Percentiles rank a stretch among this genome's conserved stretches.
phyloP scores from a whole-genome alignment of 2,888 invertebrate genomes.

The Agrilus biguttatus region DNA sequence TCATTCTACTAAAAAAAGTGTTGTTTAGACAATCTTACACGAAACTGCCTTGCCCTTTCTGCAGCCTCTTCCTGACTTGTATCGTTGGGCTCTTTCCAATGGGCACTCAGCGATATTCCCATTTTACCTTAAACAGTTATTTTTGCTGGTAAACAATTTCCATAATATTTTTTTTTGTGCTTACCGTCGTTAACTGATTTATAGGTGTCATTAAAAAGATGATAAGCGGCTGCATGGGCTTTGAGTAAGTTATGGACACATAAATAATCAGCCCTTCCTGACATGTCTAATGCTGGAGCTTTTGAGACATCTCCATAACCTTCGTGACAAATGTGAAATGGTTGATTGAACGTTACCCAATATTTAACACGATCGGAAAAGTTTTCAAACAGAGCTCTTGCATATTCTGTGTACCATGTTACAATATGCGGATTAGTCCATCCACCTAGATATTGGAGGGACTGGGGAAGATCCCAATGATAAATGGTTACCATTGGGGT shows the following conservation, averaged over 20 bases:
- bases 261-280: constrained; percentile 42
- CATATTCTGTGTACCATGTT: constrained; percentile 41
- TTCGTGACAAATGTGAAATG: constrained; percentile 19
- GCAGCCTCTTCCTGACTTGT: constrained; percentile 38
- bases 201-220: constrained; percentile 38
- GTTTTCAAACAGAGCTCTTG: constrained; percentile 30
- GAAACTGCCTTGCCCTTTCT: constrained; percentile 39
- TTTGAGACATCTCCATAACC: constrained; percentile 15
- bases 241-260: constrained; percentile 46
- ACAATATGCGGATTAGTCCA: constrained; percentile 14
- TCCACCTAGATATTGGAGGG: constrained; percentile 17
- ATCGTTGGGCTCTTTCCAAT: constrained; percentile 43
- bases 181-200: constrained; percentile 20
- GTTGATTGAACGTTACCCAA: constrained; percentile 42
- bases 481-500: constrained; percentile 47
- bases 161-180: neutral
- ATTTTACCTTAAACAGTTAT: constrained; percentile 33
- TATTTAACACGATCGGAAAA: constrained; percentile 24
- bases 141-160: neutral
- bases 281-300: constrained; percentile 34
- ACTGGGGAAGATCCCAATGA: constrained; percentile 50
- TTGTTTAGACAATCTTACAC: constrained; percentile 25
- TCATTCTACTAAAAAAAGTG: constrained; percentile 13
- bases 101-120: constrained; percentile 44
- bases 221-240: constrained; percentile 49